These are phyloP conservation scores for Leptobrachium leishanense DNA, from an alignment of 2,113 vertebrate species.

Conservation along the genomic window DNA sequence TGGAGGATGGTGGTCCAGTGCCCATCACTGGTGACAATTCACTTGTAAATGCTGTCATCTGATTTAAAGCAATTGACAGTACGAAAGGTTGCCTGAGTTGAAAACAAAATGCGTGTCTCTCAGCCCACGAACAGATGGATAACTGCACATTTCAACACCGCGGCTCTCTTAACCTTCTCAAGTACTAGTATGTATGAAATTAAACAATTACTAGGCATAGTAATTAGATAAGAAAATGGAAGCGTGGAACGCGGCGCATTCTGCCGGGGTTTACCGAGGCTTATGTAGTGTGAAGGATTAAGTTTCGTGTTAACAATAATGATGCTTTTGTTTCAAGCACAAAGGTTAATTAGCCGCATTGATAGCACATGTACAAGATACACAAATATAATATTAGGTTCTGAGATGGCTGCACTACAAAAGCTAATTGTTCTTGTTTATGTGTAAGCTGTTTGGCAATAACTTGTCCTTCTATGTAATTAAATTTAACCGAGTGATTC, in stretches of 20 bases:
- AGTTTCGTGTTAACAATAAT: constrained; percentile 60
- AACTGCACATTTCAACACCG: constrained; percentile 32
- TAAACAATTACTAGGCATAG: constrained; percentile 65
- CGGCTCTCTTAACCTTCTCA: constrained; percentile 53
- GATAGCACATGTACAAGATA: constrained; percentile 60
- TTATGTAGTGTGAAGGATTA: constrained; percentile 66
- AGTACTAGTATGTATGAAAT: constrained; percentile 57
- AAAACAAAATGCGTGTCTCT: constrained; percentile 16
- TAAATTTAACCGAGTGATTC: constrained; percentile 50
- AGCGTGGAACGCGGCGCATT: constrained; percentile 55
- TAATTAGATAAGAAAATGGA: constrained; percentile 54
- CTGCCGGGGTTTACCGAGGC: constrained; percentile 55
- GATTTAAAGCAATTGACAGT: constrained; percentile 20
- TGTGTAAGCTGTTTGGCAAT: constrained; percentile 65
- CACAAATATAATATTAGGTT: constrained; percentile 63
- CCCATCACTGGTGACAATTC: constrained; percentile 37
- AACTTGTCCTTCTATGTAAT: constrained; percentile 66
- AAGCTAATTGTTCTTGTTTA: constrained; percentile 65
- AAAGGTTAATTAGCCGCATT: constrained; percentile 70
- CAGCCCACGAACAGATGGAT: constrained; percentile 36
- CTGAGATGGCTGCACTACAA: constrained; percentile 57
- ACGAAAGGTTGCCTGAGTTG: constrained; percentile 8
- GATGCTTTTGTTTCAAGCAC: constrained; percentile 68
- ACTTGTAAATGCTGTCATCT: constrained; percentile 25
- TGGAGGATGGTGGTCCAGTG: constrained; percentile 3